Evolutionary conservation across 2,113 vertebrate genomes (phyloP), one percentile per base, ranked within the genome.

Genomic region (Mesoclemmys tuberculata): DNA sequence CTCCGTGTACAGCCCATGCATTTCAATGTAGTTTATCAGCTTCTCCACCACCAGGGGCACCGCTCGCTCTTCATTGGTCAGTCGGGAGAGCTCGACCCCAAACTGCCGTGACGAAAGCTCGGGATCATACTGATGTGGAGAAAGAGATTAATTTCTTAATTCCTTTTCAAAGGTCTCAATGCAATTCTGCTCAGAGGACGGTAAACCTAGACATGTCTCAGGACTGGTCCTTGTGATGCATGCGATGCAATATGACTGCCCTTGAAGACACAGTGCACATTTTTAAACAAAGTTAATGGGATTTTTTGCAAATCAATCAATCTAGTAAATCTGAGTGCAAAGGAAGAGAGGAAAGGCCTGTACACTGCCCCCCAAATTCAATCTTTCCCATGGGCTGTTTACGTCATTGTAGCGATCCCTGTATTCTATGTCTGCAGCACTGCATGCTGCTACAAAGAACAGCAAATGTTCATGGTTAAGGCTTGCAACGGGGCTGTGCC

Each of bases 21-120:
- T 99, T 97, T 99, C 99, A 1, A 99, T 99, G 97, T 99, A 99
- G 98, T 99, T 99, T 96, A 99, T 99, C 35, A 99, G 99, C 92
- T 99, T 99, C 97, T 99, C 99, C 85, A 99, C 99, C 56, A 99
- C 98, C 92, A 99, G 96, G 0, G 99, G 99, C 96, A 99, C 99
- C 0, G 99, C 98, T 82, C 99, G 98, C 94, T 99, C 99, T 56
- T 99, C 99, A 0, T 97, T 99, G 89, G 99, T 99, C 97, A 99
- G 97, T 78, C 99, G 99, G 29, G 99, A 99, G 71, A 99, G 98
- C 82, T 99, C 99, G 90, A 99, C 99, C 0, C 99, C 99, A 1
- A 99, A 99, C 88, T 99, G 99, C 88, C 99, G 99, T 3, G 99
- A 98, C 0, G 99, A 99, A 0, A 99, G 98, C 96, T 99, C 99